Conservation (phyloP, 53 echinoderm and acorn worm species). For the Crossaster papposus region DNA sequence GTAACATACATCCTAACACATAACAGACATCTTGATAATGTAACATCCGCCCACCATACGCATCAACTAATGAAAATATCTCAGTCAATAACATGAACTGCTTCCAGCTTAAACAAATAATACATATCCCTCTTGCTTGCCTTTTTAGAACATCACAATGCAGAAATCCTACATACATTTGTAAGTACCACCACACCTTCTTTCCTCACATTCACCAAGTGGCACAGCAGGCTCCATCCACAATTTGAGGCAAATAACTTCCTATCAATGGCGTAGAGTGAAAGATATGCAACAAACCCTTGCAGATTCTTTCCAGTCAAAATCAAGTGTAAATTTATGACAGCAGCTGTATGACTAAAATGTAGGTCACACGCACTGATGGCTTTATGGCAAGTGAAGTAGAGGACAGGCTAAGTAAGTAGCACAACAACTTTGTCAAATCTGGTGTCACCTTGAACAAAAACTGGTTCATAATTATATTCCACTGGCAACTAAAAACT, state of each 20-base stretch:
- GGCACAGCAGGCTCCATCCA: neutral
- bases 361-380: neutral
- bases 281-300: neutral
- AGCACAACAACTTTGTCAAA: neutral
- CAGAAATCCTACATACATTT: neutral
- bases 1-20: too few species aligned
- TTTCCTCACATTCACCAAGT: neutral
- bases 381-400: neutral
- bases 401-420: neutral
- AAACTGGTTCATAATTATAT: constrained; percentile 2
- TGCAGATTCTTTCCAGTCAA: neutral
- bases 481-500: neutral
- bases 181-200: neutral
- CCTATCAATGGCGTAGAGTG: neutral
- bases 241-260: neutral
- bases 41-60: too few species aligned
- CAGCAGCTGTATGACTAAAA: constrained; percentile 4
- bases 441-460: neutral
- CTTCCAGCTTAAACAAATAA: too few species aligned
- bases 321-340: constrained; percentile 1
- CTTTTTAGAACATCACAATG: too few species aligned
- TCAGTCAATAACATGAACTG: too few species aligned
- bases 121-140: too few species aligned
- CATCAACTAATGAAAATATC: too few species aligned
- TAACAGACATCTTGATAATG: too few species aligned